Percentiles rank a stretch among this genome's conserved stretches.
These are phyloP conservation scores for Pyrocephalus nanus DNA, from an alignment of 2,797 vertebrate species.

Conservation along the genomic window DNA sequence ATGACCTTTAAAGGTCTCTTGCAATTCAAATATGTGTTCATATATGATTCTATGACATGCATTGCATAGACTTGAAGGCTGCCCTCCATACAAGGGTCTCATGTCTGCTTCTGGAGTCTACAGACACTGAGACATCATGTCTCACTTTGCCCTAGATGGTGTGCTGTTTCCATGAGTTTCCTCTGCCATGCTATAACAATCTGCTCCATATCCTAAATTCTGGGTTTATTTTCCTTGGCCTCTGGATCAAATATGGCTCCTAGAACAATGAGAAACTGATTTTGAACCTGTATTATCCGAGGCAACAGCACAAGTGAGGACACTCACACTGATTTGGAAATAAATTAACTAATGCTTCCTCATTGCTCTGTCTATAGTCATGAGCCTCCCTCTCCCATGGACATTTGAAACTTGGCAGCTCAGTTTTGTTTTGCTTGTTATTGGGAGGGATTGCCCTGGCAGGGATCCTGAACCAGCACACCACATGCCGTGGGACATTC, in stretches of 20 bases:
- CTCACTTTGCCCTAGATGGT: neutral
- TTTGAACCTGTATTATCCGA: neutral
- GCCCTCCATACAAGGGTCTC: neutral
- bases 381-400: conserved; percentile 6
- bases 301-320: neutral
- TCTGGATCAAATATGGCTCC: neutral
- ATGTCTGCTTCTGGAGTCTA: neutral
- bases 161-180: neutral
- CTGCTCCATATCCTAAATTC: neutral
- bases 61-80: neutral
- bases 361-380: neutral
- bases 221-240: neutral
- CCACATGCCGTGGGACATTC: conserved; percentile 55
- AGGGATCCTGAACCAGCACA: conserved; percentile 50
- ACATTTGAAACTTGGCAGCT: conserved; percentile 55
- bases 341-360: neutral
- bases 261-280: neutral
- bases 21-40: neutral
- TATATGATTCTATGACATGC: neutral
- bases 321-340: neutral
- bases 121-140: neutral
- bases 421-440: conserved; percentile 31
- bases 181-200: neutral
- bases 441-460: conserved; percentile 40
- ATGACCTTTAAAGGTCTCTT: neutral